These are phyloP conservation scores for Anastrepha obliqua DNA, from an alignment of 1,140 invertebrate genomes.

Conservation along the genomic window DNA sequence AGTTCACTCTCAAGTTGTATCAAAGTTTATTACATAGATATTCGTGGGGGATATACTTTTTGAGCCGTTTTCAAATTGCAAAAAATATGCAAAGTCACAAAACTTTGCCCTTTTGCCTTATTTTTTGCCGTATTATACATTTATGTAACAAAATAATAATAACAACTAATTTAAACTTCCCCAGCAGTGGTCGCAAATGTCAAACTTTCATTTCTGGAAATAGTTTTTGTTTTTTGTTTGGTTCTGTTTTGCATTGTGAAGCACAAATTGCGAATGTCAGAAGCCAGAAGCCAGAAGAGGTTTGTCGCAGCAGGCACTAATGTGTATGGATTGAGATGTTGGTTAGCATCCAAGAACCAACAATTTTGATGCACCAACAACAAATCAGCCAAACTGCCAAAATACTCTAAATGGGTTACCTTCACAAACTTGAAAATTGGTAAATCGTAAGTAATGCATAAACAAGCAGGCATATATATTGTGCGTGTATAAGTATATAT, in stretches of 20 bases:
- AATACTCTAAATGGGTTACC: constrained; percentile 4
- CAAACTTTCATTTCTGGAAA: background rate
- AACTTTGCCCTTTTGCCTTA: no score
- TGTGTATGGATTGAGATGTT: background rate
- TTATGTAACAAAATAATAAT: background rate
- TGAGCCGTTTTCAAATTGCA: no score
- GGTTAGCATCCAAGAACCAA: background rate
- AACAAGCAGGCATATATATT: background rate
- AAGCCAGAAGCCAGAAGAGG: background rate
- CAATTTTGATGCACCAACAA: constrained; percentile 21
- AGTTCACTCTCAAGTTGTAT: no score
- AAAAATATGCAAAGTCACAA: no score
- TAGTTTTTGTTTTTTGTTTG: background rate
- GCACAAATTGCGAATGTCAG: background rate
- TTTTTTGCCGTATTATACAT: background rate
- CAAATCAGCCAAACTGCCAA: background rate
- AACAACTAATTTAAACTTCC: constrained; percentile 1
- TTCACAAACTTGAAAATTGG: constrained; percentile 19
- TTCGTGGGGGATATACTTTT: no score
- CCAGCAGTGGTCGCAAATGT: background rate
- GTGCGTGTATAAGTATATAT: background rate
- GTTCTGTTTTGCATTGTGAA: background rate
- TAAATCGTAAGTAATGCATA: constrained; percentile 18
- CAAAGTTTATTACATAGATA: no score
- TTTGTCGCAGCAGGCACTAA: background rate